Evolutionary conservation across 2,888 invertebrate species (phyloP).

Genomic region (Ophion slaviceki): DNA sequence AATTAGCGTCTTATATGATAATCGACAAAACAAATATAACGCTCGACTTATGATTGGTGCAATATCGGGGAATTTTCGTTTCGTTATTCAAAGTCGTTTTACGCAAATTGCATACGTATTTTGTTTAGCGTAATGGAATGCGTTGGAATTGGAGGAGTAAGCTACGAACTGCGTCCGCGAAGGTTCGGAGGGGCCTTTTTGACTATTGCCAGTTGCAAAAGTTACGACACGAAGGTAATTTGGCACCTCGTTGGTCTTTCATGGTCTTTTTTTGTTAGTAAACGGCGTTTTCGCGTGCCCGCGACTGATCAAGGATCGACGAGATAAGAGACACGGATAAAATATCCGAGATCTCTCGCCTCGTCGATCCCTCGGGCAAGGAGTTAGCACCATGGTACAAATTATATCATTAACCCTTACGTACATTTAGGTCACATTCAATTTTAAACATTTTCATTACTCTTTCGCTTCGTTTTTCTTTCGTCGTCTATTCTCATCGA

Average conservation of each 20-base stretch:
- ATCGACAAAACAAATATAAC: constrained; percentile 1
- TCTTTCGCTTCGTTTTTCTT: constrained; percentile 23
- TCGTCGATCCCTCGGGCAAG: constrained; percentile 47
- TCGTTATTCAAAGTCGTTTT: constrained; percentile 26
- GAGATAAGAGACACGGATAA: constrained; percentile 22
- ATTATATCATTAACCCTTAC: constrained; percentile 65
- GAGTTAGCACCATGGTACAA: constrained; percentile 69
- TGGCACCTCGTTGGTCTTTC: constrained; percentile 70
- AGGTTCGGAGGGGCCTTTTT: constrained; percentile 54
- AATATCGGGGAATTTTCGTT: background rate
- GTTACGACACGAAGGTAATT: constrained; percentile 59
- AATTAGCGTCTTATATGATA: constrained; percentile 17
- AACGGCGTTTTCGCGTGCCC: constrained; percentile 62
- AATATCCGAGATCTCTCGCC: constrained; percentile 19
- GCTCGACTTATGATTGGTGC: constrained; percentile 27
- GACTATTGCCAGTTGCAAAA: constrained; percentile 40
- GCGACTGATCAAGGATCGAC: constrained; percentile 50
- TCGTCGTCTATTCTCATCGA: constrained; percentile 20
- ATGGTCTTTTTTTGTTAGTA: constrained; percentile 42
- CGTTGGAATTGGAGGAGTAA: constrained; percentile 62
- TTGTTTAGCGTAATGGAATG: constrained; percentile 60
- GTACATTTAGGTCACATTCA: constrained; percentile 66
- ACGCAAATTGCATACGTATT: constrained; percentile 49
- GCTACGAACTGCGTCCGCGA: constrained; percentile 55
- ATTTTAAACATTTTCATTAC: constrained; percentile 54